Base-by-base conservation (phyloP, 2,113 vertebrate genomes). In the Hyperopisus bebe region DNA sequence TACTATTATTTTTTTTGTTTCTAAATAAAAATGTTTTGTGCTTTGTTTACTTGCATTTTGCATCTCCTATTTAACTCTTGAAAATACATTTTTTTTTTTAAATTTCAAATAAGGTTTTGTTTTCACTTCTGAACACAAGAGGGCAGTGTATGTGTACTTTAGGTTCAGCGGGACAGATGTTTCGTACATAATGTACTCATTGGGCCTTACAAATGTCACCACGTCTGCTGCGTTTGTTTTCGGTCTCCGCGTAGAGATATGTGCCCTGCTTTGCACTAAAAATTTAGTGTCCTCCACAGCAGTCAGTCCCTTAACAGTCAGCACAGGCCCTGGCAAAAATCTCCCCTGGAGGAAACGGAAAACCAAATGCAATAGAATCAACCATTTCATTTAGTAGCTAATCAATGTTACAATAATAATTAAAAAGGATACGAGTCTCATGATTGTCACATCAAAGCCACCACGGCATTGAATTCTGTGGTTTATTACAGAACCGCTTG, bases 131-230 rank as follows among this genome's bases (percentile, higher is more conserved):
- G 88, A 83, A 46, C 88, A 89, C 31, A n/a, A 39, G 88, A 31
- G 70, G 88, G 88, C 58, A 44, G 88, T 89, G 82, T 11, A 15
- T 19, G n/a, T 7, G 47, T 27, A 80, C 31, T 82, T 48, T 89
- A 11, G 44, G 31, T 48, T 82, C 3, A 39, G 48, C 21, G 17
- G 31, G 4, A 19, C 24, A 70, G 35, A 10, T 42, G 19, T 42
- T 55, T 24, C 24, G 66, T 51, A 80, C 88, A 24, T 11, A 51
- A 50, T 82, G 15, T 39, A 42, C 88, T 24, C 11, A 80, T 82
- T 42, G 62, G 47, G 42, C 42, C 35, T 3, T 31, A 80, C 44
- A 55, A 53, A 31, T 87, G n/a, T 53, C 3, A 53, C 19, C 31
- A 55, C 39, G 50, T 53, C 47, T 51, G 10, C 85, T 51, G 50